Conservation (phyloP, 2,797 vertebrate genomes). For the Phataginus tricuspis region DNA sequence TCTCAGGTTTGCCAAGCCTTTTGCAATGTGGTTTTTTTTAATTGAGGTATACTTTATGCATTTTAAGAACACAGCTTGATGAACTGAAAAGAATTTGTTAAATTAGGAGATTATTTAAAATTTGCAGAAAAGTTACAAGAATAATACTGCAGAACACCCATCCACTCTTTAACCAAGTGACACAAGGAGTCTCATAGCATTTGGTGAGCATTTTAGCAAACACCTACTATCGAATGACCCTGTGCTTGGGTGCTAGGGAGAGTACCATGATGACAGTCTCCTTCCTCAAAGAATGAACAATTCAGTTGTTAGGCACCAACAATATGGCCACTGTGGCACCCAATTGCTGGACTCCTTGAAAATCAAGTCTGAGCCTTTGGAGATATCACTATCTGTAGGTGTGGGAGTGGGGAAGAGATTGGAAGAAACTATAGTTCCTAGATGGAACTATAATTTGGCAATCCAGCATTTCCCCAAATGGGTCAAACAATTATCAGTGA, state of each 20-base stretch:
- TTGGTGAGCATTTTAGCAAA: not conserved
- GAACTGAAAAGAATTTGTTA: not conserved
- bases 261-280: not conserved
- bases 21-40: not conserved
- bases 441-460: not conserved
- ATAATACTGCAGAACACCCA: not conserved
- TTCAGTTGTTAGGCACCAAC: not conserved
- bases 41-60: not conserved
- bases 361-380: not conserved
- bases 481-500: not conserved
- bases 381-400: not conserved
- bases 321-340: not conserved
- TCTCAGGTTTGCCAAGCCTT: not conserved
- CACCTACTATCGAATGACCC: accelerated
- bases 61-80: not conserved
- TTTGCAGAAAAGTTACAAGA: not conserved
- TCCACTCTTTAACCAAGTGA: not conserved
- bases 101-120: not conserved
- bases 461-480: not conserved
- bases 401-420: not conserved
- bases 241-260: not conserved
- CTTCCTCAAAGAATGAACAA: not conserved
- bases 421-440: not conserved
- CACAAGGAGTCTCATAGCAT: too few relatives aligned
- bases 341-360: not conserved